These are phyloP conservation scores for Argyresthia albistria DNA, from an alignment of 2,888 invertebrate genomes.

Conservation along the genomic window DNA sequence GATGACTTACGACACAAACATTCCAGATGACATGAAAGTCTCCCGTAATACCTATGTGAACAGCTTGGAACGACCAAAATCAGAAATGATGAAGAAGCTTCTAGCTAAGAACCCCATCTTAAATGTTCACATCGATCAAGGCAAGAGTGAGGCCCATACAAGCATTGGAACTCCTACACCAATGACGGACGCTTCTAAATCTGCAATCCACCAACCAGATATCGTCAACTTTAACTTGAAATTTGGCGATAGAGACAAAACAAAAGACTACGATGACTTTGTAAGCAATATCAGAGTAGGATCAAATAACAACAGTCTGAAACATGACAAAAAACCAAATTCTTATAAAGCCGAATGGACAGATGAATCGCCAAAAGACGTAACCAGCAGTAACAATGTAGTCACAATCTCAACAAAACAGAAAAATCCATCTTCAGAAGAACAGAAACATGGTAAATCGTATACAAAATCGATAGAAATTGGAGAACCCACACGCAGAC, in stretches of 20 bases:
- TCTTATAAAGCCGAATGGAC: constrained; percentile 42
- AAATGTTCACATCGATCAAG: constrained; percentile 48
- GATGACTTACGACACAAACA: constrained; percentile 69
- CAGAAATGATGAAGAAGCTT: constrained; percentile 73
- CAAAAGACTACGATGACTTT: constrained; percentile 52
- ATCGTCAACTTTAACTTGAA: constrained; percentile 65
- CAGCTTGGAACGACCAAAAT: constrained; percentile 75
- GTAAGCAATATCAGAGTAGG: constrained; percentile 64
- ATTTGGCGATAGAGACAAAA: constrained; percentile 27
- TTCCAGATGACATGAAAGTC: constrained; percentile 76
- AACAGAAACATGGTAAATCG: constrained; percentile 33
- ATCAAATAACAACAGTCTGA: constrained; percentile 56
- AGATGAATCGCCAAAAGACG: constrained; percentile 33
- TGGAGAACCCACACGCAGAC: constrained; percentile 45
- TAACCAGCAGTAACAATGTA: constrained; percentile 35
- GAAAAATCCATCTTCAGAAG: constrained; percentile 39
- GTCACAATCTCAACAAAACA: constrained; percentile 59
- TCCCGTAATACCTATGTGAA: constrained; percentile 73
- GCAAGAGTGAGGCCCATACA: constrained; percentile 35
- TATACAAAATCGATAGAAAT: constrained; percentile 68
- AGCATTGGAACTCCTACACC: constrained; percentile 36
- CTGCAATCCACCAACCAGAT: constrained; percentile 60
- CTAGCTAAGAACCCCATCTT: constrained; percentile 65
- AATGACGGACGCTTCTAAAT: constrained; percentile 54
- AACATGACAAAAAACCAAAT: constrained; percentile 43